These are phyloP conservation scores for Automeris io DNA, from an alignment of 2,888 invertebrate species.

Conservation along the genomic window DNA sequence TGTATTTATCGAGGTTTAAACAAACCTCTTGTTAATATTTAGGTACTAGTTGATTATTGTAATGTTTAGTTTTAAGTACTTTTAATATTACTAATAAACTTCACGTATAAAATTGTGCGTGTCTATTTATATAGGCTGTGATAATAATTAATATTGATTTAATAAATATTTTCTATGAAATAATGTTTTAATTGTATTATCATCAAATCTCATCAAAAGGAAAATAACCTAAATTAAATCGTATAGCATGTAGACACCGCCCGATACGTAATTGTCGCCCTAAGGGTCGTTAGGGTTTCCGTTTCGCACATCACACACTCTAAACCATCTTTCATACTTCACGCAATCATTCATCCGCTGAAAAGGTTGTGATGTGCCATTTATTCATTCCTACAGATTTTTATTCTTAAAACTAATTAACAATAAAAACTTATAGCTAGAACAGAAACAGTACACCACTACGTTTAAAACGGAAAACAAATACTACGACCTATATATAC, in stretches of 20 bases:
- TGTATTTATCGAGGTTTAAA: constrained; percentile 16
- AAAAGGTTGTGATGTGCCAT: no score
- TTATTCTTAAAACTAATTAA: no score
- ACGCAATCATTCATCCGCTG: no score
- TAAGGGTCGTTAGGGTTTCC: not conserved
- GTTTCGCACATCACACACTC: no score
- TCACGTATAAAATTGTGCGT: constrained; percentile 17
- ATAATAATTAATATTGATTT: constrained; percentile 30
- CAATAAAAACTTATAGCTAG: no score
- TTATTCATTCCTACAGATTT: no score
- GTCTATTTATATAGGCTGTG: constrained; percentile 54
- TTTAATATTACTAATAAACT: constrained; percentile 2
- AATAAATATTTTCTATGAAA: constrained; percentile 14
- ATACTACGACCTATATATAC: no score
- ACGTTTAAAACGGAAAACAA: no score
- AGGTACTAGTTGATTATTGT: not conserved
- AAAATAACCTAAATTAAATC: not conserved
- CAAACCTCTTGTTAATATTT: constrained; percentile 9
- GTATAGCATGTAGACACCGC: not conserved
- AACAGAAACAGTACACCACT: no score
- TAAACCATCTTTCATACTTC: no score
- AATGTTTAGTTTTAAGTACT: not conserved
- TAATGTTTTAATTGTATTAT: constrained; percentile 12
- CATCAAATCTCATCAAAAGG: not conserved
- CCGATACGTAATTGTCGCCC: no score